Percentiles rank a stretch among this genome's conserved stretches.
Evolutionary conservation across 2,113 vertebrate genomes (phyloP).

Genomic region (Petromus typicus): DNA sequence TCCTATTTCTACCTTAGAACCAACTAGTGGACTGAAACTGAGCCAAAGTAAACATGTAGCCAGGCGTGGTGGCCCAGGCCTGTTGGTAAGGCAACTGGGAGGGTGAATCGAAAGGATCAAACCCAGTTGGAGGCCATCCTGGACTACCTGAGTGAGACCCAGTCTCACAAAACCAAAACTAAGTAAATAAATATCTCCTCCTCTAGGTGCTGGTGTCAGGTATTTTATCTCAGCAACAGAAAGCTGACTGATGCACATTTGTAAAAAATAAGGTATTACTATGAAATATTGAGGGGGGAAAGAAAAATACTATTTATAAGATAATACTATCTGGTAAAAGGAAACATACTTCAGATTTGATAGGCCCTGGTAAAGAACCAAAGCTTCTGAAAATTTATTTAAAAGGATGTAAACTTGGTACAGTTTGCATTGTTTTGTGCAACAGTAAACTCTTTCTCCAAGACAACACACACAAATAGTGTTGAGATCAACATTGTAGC

Average conservation of each 20-base stretch:
- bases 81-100: neutral
- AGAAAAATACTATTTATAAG: neutral
- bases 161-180: neutral
- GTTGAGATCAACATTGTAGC: conserved; percentile 35
- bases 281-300: too few species aligned
- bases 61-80: neutral
- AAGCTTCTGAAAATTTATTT: neutral
- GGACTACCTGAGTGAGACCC: too few species aligned
- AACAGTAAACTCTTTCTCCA: conserved; percentile 12
- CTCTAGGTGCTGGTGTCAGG: neutral
- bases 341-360: conserved; percentile 42
- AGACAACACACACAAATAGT: neutral
- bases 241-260: neutral
- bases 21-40: neutral
- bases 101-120: neutral
- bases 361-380: neutral
- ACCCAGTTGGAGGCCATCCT: neutral
- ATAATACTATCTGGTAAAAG: neutral
- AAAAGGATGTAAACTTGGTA: neutral
- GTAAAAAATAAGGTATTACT: neutral
- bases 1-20: neutral
- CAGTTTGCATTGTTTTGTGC: neutral
- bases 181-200: neutral
- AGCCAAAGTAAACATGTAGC: neutral
- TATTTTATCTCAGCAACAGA: neutral